Evolutionary conservation across 2,113 vertebrate species (phyloP).

Genomic region (Fukomys damarensis): DNA sequence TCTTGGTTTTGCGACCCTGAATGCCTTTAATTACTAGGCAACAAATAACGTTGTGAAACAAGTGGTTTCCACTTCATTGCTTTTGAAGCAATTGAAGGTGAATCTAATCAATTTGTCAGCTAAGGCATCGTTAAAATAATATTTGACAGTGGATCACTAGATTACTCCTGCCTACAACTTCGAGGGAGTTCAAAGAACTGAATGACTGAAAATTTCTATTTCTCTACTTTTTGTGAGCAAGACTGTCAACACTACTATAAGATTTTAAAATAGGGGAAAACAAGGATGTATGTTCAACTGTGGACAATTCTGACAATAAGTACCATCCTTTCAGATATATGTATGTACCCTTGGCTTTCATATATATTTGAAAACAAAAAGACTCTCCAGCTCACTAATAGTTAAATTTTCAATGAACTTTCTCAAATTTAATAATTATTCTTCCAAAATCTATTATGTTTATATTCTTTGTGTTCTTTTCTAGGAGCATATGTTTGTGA

Average conservation of each 20-base stretch:
- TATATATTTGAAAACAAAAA: not conserved
- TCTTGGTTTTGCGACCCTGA: not conserved
- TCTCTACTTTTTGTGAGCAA: not conserved
- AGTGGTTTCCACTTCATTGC: conserved; percentile 38
- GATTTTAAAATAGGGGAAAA: conserved; percentile 14
- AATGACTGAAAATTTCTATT: conserved; percentile 7
- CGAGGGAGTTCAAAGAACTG: not conserved
- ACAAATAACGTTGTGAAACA: conserved; percentile 23
- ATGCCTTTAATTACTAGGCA: conserved; percentile 12
- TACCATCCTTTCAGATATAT: not conserved
- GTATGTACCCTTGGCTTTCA: too few relatives aligned
- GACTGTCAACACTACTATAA: not conserved
- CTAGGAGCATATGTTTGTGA: not conserved
- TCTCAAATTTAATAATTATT: conserved; percentile 32
- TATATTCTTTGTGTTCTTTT: not conserved
- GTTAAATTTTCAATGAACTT: not conserved
- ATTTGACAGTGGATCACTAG: not conserved
- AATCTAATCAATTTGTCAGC: conserved; percentile 51
- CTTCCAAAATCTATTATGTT: not conserved
- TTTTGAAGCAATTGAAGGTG: conserved; percentile 38
- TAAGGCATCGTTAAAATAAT: conserved; percentile 31
- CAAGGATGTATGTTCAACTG: not conserved
- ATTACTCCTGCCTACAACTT: conserved; percentile 28
- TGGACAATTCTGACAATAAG: not conserved
- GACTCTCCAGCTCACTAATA: not conserved